Evolutionary conservation across 2,888 invertebrate genomes (phyloP).

Genomic region (Phortica magna): DNA sequence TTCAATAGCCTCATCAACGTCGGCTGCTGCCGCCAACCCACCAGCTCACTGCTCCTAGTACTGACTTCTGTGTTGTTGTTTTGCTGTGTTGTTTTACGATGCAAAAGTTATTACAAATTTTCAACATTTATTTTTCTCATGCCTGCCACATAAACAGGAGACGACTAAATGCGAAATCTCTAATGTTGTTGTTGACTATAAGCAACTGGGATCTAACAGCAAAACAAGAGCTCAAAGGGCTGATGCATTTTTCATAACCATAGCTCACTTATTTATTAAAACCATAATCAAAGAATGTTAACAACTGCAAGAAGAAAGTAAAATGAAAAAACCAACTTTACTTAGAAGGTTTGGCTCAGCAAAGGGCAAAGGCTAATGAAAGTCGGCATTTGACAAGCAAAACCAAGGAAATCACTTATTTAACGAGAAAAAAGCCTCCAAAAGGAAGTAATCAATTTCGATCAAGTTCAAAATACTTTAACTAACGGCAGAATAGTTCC

Average conservation of each 20-base stretch:
- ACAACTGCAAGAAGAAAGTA: too few relatives aligned
- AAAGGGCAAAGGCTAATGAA: neutral
- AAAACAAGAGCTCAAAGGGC: too few relatives aligned
- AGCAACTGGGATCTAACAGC: neutral
- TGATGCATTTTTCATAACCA: too few relatives aligned
- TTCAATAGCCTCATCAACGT: slow-evolving; percentile 22
- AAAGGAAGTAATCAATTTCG: too few relatives aligned
- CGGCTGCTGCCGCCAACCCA: slow-evolving; percentile 5
- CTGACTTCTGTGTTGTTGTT: neutral
- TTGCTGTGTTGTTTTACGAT: slow-evolving; percentile 18
- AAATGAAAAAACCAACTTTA: too few relatives aligned
- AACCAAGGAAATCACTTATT: too few relatives aligned
- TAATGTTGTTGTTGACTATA: slow-evolving; percentile 9
- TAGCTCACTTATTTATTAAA: too few relatives aligned
- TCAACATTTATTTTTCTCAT: neutral
- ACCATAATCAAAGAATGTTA: too few relatives aligned
- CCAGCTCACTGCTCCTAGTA: neutral
- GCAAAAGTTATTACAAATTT: slow-evolving; percentile 22
- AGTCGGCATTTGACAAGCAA: neutral
- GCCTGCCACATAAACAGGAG: neutral
- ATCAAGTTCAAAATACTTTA: too few relatives aligned
- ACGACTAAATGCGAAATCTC: slow-evolving; percentile 1
- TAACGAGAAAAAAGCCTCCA: too few relatives aligned
- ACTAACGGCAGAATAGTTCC: too few relatives aligned
- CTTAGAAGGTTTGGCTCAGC: too few relatives aligned